Base-by-base conservation (phyloP, 2,888 invertebrate genomes). In the Drosophila trichaetosa region DNA sequence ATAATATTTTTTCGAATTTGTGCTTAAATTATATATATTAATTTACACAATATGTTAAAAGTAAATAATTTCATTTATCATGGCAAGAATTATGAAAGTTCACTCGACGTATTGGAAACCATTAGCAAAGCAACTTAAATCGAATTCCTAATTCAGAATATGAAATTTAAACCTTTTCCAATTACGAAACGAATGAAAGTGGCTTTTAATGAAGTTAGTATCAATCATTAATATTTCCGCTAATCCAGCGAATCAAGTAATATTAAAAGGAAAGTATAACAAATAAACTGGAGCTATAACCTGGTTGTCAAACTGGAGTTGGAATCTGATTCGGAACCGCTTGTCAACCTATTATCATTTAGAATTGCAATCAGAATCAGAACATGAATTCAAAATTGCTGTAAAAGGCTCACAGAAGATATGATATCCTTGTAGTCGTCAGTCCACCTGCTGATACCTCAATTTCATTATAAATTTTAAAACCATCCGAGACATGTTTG, bases 271-370 rank as follows among this genome's bases (percentile, higher is more conserved):
- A 13, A 16, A 21, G 7, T 16, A 4, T 46, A 18, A 38, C 3
- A 21, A n/a, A 10, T 10, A n/a, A 40, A 40, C 10, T 5, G 0
- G 0, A 18, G 4, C 11, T 5, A 5, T 2, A 42, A 11, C 2
- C 11, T 11, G 11, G 0, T 0, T 21, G 42, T 5, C 21, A 42
- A 46, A 16, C 4, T 16, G 21, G 0, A 4, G 7, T 21, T 46
- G 46, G 21, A 24, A 8, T 24, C 46, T 13, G 13, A 46, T 1
- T 42, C 21, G 6, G 3, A 21, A 13, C 21, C 42, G 21, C 42
- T 21, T 42, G 0, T 42, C 7, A 7, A 46, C 0, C 4, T 4
- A 7, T 13, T 46, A 5, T 7, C 7, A 46, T 21, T 7, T 7
- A 16, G 16, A 24, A 46, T 46, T 21, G 21, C 21, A 21, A 16